Conservation (phyloP, 1,140 invertebrate genomes). For the Neomicropteryx cornuta region DNA sequence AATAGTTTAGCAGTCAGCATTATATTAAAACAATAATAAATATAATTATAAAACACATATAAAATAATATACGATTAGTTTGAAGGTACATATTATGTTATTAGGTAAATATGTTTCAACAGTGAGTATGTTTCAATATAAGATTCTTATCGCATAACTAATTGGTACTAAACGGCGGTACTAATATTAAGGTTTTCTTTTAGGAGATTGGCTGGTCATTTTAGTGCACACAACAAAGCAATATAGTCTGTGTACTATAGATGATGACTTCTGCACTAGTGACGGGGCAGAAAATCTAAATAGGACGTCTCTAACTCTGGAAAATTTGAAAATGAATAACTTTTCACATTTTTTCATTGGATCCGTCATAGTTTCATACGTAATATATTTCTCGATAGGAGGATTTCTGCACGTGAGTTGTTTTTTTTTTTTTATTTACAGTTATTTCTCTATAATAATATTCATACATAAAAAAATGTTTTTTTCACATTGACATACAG, state of each 20-base stretch:
- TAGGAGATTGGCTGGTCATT: conserved; percentile 54
- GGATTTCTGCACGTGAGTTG: conserved; percentile 54
- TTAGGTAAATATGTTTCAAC: not conserved
- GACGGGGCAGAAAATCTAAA: conserved; percentile 23
- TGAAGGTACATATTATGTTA: not conserved
- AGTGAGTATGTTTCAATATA: not conserved
- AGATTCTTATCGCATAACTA: too few relatives aligned
- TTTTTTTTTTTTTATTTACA: conserved; percentile 4
- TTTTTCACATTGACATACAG: conserved; percentile 7
- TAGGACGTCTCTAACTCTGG: conserved; percentile 27
- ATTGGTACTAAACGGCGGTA: too few relatives aligned
- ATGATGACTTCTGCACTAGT: conserved; percentile 22
- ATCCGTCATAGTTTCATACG: conserved; percentile 40
- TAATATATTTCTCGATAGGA: conserved; percentile 46
- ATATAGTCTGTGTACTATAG: too few relatives aligned
- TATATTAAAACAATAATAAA: not conserved
- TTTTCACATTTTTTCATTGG: conserved; percentile 35
- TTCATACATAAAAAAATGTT: not conserved
- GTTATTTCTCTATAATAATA: conserved; percentile 8
- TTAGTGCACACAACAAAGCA: conserved; percentile 45
- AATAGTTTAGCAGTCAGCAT: too few relatives aligned
- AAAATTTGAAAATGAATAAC: conserved; percentile 39
- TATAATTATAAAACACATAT: too few relatives aligned
- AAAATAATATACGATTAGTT: not conserved
- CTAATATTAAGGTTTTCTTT: conserved; percentile 11